Conservation (phyloP, 2,797 vertebrate species). For the Benthosema pterotum region DNA sequence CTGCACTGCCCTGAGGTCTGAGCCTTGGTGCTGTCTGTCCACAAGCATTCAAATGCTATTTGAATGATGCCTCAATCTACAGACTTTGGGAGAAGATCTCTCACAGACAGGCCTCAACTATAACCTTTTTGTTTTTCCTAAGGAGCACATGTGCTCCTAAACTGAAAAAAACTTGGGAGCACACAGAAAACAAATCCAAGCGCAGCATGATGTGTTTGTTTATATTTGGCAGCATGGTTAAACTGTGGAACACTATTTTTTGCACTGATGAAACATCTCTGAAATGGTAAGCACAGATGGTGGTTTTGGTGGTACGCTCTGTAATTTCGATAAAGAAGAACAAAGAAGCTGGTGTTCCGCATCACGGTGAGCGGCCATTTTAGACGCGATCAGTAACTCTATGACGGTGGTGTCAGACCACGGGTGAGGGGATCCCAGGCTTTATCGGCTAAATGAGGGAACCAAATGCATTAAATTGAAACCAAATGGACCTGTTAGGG, state of each 20-base stretch:
- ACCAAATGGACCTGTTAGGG: no score
- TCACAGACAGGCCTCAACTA: not conserved
- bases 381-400: not conserved
- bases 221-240: no score
- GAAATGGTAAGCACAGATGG: constrained; percentile 2
- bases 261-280: not conserved
- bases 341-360: not conserved
- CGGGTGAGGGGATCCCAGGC: no score
- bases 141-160: not conserved
- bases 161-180: constrained; percentile 7
- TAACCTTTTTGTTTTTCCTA: not conserved
- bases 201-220: constrained; percentile 7
- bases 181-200: not conserved
- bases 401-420: not conserved
- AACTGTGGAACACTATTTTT: not conserved
- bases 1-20: constrained; percentile 48
- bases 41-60: constrained; percentile 17
- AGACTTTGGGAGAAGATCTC: constrained; percentile 20
- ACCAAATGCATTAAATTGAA: no score
- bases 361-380: not conserved
- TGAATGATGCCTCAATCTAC: constrained; percentile 9
- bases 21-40: constrained; percentile 39
- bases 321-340: no score
- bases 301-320: constrained; percentile 7
- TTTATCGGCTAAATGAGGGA: no score